Evolutionary conservation across 2,888 invertebrate genomes (phyloP).

Genomic region (Cantharis rufa): DNA sequence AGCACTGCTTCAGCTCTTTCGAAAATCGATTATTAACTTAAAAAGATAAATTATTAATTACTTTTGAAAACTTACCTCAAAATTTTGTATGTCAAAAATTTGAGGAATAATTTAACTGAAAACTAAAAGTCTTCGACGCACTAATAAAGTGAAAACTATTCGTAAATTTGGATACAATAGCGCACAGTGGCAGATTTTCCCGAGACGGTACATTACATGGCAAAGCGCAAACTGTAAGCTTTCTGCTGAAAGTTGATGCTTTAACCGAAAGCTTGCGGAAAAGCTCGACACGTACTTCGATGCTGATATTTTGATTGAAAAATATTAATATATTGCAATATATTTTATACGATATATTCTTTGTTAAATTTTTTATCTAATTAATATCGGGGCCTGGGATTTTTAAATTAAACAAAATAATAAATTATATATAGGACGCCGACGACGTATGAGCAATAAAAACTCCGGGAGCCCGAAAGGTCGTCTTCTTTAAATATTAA

Average conservation of each 20-base stretch:
- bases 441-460: neutral
- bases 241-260: slow-evolving; percentile 32
- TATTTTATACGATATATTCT: neutral
- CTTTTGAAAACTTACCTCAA: neutral
- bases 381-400: neutral
- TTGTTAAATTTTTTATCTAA: neutral
- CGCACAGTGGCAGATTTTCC: slow-evolving; percentile 23
- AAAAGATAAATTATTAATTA: neutral
- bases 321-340: neutral
- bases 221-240: slow-evolving; percentile 35
- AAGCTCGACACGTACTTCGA: slow-evolving; percentile 27
- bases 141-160: slow-evolving; percentile 1
- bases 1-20: neutral
- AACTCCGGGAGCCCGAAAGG: neutral
- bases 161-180: neutral
- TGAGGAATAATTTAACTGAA: neutral
- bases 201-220: slow-evolving; percentile 29
- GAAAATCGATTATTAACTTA: neutral
- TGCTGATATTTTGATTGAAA: slow-evolving; percentile 24
- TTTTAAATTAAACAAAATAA: neutral
- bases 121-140: neutral
- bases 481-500: neutral
- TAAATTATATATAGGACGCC: neutral
- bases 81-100: neutral
- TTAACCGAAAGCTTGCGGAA: slow-evolving; percentile 26